Percentiles rank a stretch among this genome's conserved stretches.
Conservation (phyloP, 2,113 vertebrate species). For the Tupaia chinensis region DNA sequence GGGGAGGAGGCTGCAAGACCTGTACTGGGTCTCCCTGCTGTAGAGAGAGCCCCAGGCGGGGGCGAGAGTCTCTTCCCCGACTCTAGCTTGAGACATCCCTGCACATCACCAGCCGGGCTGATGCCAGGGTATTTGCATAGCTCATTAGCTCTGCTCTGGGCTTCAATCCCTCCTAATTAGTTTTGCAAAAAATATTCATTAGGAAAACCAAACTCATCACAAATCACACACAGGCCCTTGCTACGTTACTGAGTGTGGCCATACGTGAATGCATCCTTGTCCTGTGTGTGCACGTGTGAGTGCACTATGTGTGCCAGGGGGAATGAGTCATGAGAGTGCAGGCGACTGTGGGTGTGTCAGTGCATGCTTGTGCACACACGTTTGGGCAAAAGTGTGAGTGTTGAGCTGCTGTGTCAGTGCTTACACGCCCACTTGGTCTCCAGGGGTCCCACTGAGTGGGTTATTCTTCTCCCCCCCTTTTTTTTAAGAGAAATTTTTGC, state of each 20-base stretch:
- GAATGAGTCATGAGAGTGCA: not conserved
- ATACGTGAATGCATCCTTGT: not conserved
- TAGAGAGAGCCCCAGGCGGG: not conserved
- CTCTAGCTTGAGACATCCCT: not conserved
- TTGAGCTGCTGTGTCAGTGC: not conserved
- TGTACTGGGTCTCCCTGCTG: not conserved
- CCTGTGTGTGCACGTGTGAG: not conserved
- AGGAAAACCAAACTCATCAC: conserved; percentile 57
- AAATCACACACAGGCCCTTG: conserved; percentile 41
- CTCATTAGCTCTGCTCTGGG: conserved; percentile 79
- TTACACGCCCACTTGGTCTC: not conserved
- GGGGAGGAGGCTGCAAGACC: not conserved
- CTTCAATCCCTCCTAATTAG: conserved; percentile 78
- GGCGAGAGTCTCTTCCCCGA: not conserved
- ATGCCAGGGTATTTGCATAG: conserved; percentile 74
- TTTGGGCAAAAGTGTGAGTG: not conserved
- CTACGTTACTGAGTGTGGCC: not conserved
- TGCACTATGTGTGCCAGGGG: not conserved
- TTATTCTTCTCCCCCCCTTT: not conserved
- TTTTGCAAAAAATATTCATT: conserved; percentile 79
- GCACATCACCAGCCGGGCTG: conserved; percentile 14
- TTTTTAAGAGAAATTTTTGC: too few species aligned
- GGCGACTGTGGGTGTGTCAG: not conserved
- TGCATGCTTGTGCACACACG: fast-evolving
- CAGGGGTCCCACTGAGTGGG: not conserved